These are phyloP conservation scores for Solenopsis invicta DNA, from an alignment of 1,140 invertebrate species.

Conservation along the genomic window DNA sequence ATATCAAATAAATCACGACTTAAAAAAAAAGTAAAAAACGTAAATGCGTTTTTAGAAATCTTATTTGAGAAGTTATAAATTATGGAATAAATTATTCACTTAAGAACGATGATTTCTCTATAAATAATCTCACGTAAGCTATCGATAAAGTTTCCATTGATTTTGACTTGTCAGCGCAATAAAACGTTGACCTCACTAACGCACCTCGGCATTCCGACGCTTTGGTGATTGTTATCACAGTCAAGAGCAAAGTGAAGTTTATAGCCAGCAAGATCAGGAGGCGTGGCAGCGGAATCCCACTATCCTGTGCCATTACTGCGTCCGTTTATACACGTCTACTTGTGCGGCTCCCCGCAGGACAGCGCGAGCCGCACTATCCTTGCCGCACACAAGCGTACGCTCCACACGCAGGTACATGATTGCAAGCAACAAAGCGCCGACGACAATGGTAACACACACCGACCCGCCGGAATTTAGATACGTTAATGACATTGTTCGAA, in stretches of 20 bases:
- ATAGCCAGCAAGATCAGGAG: background rate
- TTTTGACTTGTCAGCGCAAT: background rate
- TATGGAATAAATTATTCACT: background rate
- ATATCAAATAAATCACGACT: background rate
- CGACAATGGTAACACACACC: conserved; percentile 33
- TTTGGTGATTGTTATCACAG: background rate
- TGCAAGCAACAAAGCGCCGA: conserved; percentile 32
- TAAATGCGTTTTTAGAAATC: background rate
- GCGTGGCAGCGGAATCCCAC: background rate
- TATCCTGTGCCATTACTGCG: conserved; percentile 30
- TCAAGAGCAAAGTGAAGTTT: conserved; percentile 22
- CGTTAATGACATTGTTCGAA: conserved; percentile 66
- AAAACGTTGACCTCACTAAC: background rate
- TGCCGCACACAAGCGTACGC: background rate
- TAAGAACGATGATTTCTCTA: background rate
- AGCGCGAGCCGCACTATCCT: background rate
- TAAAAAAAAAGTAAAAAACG: background rate
- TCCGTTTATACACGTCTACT: conserved; percentile 8
- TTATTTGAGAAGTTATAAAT: background rate
- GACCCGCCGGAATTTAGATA: conserved; percentile 51
- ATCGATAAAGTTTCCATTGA: too few relatives aligned
- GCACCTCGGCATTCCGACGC: background rate
- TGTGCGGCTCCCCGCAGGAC: conserved; percentile 2
- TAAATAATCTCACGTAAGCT: background rate
- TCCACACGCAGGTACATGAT: background rate